Percentiles rank a stretch among this genome's conserved stretches.
phyloP scores from a whole-genome alignment of 2,888 invertebrate species.

The Nesidiocoris tenuis region DNA sequence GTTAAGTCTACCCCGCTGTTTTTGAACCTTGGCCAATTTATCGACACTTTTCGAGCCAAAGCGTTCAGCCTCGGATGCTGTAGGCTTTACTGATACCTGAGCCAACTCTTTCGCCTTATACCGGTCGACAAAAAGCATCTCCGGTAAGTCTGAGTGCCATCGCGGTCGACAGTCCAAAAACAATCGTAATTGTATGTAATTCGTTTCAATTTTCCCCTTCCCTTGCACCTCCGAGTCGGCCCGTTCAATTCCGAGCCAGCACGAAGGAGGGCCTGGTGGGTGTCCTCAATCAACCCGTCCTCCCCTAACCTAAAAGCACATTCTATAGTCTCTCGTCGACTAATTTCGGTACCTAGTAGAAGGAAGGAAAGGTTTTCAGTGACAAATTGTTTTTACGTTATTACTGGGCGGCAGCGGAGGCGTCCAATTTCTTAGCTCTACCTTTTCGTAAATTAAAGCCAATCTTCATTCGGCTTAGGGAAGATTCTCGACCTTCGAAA shows the following conservation, averaged over 20 bases:
- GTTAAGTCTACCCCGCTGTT: no score
- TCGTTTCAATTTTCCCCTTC: conserved; percentile 40
- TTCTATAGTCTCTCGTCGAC: conserved; percentile 12
- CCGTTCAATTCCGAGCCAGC: conserved; percentile 37
- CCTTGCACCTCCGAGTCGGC: not conserved
- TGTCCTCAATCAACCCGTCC: not conserved
- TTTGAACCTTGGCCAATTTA: no score
- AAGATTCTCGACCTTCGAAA: no score
- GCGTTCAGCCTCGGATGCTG: no score
- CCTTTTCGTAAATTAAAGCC: conserved; percentile 5
- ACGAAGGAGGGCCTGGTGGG: conserved; percentile 11
- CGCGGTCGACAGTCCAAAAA: conserved; percentile 25
- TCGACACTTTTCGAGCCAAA: no score
- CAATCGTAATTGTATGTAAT: conserved; percentile 38
- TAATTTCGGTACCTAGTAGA: conserved; percentile 12
- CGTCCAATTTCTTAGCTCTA: conserved; percentile 31
- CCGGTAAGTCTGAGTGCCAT: conserved; percentile 26
- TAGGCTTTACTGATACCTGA: not conserved
- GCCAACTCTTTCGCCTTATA: conserved; percentile 34
- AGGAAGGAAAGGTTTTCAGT: conserved; percentile 24
- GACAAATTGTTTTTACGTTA: conserved; percentile 37
- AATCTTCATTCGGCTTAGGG: not conserved
- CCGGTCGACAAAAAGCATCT: conserved; percentile 39
- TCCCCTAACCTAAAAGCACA: not conserved
- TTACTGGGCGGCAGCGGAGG: conserved; percentile 32